phyloP scores from a whole-genome alignment of 2,797 vertebrate species.

The Phrynocephalus vlangalii region DNA sequence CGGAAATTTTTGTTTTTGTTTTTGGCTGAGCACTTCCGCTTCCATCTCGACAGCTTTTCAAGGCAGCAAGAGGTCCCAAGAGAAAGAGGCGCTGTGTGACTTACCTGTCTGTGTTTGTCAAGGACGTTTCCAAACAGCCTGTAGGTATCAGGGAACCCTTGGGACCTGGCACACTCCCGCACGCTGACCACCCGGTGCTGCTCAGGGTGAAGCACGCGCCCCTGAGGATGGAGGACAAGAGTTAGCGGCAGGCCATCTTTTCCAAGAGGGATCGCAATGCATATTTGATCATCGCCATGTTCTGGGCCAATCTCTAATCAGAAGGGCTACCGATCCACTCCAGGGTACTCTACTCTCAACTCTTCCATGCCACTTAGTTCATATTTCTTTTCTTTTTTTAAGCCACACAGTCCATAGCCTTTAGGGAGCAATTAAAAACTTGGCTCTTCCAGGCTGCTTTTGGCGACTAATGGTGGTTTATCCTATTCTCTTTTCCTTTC shows the following conservation, averaged over 20 bases:
- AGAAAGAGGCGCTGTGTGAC: background rate
- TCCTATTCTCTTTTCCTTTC: too few species aligned
- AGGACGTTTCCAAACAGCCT: constrained; percentile 94
- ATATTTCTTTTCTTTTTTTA: background rate
- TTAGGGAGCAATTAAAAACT: too few species aligned
- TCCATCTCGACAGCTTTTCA: background rate
- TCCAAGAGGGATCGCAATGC: background rate
- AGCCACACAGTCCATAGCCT: too few species aligned
- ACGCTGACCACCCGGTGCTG: constrained; percentile 98
- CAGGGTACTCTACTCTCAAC: background rate
- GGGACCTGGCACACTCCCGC: constrained; percentile 93
- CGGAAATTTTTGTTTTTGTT: background rate
- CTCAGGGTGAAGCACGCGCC: constrained; percentile 93
- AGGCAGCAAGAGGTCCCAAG: background rate
- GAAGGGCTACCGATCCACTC: background rate
- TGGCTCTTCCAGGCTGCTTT: too few species aligned
- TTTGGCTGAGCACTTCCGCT: background rate
- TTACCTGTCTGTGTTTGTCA: constrained; percentile 96
- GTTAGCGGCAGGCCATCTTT: accelerated
- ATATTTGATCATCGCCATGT: too few species aligned
- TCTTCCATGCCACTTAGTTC: background rate
- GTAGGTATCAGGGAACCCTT: constrained; percentile 96
- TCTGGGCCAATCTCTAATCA: background rate
- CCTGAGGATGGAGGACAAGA: constrained; percentile 73
- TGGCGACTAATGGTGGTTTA: too few species aligned